Evolutionary conservation across 2,888 invertebrate species (phyloP).

Genomic region (Frankliniella intonsa): DNA sequence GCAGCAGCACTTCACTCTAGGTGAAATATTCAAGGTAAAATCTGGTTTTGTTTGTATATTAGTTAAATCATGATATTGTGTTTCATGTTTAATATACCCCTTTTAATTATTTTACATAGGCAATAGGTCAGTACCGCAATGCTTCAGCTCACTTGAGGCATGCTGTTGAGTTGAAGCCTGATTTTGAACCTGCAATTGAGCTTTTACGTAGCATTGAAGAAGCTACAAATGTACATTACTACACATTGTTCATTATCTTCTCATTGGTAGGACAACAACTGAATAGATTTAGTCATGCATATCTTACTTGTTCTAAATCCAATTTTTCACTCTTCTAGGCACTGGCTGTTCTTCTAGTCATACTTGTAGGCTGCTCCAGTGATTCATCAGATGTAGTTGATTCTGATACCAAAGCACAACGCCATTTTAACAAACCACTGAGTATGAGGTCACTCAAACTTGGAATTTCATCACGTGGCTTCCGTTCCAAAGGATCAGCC

Average conservation of each 20-base stretch:
- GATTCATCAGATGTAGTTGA: slow-evolving; percentile 48
- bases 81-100: neutral
- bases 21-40: slow-evolving; percentile 74
- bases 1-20: slow-evolving; percentile 88
- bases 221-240: slow-evolving; percentile 74
- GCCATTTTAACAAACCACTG: slow-evolving; percentile 85
- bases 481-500: slow-evolving; percentile 34
- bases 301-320: slow-evolving; percentile 17
- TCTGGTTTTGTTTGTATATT: neutral
- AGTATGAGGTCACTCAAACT: slow-evolving; percentile 71
- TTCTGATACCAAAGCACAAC: slow-evolving; percentile 62
- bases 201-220: slow-evolving; percentile 81
- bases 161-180: slow-evolving; percentile 77
- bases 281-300: neutral
- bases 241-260: slow-evolving; percentile 80
- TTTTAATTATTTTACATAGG: slow-evolving; percentile 45
- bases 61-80: neutral
- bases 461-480: slow-evolving; percentile 38
- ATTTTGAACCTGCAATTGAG: slow-evolving; percentile 73
- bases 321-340: slow-evolving; percentile 53
- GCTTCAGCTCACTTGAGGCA: slow-evolving; percentile 77
- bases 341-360: slow-evolving; percentile 75
- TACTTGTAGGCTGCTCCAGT: slow-evolving; percentile 68
- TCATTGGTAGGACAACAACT: slow-evolving; percentile 61
- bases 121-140: slow-evolving; percentile 84